A percentile compares a stretch with the other conserved stretches of the same genome.
Conservation (phyloP, 1,140 invertebrate species). For the Cotesia chilonis region DNA sequence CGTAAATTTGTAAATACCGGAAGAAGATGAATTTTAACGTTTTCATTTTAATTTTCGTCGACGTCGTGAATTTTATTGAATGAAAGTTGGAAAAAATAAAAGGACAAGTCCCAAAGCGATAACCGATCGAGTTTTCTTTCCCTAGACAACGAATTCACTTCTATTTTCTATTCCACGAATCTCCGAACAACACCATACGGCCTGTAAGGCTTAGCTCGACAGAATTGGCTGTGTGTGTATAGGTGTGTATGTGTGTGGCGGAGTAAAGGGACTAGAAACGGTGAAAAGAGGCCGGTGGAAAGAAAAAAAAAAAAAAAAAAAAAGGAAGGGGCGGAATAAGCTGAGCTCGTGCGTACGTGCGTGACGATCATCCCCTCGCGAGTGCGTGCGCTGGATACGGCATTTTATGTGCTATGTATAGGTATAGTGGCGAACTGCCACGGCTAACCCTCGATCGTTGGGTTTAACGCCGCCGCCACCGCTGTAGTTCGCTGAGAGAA, state of each 20-base stretch:
- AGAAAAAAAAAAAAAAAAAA: no score
- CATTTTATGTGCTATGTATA: constrained; percentile 16
- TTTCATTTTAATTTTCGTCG: background rate
- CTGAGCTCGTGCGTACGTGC: constrained; percentile 41
- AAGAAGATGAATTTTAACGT: constrained; percentile 1
- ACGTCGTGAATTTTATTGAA: background rate
- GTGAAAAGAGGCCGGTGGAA: constrained; percentile 32
- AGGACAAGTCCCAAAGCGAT: constrained; percentile 14
- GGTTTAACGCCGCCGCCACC: constrained; percentile 1
- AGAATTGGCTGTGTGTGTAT: background rate
- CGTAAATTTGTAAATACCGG: background rate
- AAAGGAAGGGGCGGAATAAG: constrained; percentile 12
- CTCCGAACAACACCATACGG: constrained; percentile 1
- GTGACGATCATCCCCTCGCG: constrained; percentile 40
- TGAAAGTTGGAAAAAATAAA: background rate
- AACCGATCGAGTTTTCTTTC: constrained; percentile 13
- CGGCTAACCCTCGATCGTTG: constrained; percentile 16
- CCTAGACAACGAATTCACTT: constrained; percentile 8
- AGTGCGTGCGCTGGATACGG: constrained; percentile 25
- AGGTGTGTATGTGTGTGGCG: constrained; percentile 15
- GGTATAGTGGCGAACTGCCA: background rate
- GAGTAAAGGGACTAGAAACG: constrained; percentile 23
- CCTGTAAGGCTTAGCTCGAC: background rate
- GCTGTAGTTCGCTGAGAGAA: constrained; percentile 10
- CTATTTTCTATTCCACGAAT: constrained; percentile 5